Conservation (phyloP, 2,113 vertebrate genomes). For the Xiphorhynchus elegans region DNA sequence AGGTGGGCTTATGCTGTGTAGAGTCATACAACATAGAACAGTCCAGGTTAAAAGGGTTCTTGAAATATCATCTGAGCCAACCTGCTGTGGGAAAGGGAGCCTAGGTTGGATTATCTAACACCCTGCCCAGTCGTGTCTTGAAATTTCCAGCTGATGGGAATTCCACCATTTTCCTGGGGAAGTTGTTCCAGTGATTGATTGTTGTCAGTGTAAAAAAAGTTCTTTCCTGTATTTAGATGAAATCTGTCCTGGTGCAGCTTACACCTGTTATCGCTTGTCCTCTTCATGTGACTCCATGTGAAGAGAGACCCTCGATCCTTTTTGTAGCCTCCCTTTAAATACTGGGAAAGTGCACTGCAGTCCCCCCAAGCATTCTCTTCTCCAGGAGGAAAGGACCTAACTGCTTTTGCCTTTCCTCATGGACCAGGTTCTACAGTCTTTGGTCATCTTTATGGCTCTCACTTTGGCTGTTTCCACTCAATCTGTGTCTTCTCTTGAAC, state of each 20-base stretch:
- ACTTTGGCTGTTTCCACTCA: neutral
- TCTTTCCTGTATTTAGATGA: neutral
- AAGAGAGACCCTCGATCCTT: neutral
- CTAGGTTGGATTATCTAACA: neutral
- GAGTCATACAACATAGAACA: neutral
- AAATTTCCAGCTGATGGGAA: neutral
- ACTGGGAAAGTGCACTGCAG: no score
- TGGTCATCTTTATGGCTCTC: neutral
- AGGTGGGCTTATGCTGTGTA: neutral
- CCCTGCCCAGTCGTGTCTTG: rapidly evolving
- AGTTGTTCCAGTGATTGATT: neutral
- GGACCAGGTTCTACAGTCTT: neutral
- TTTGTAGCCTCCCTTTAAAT: neutral
- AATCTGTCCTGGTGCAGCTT: neutral
- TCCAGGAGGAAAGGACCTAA: neutral
- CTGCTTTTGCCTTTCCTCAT: neutral
- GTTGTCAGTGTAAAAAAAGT: neutral
- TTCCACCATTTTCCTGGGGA: neutral
- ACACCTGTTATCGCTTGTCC: neutral
- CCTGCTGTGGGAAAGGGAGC: neutral
- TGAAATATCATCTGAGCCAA: neutral
- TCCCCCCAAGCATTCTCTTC: no score
- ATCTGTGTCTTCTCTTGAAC: neutral
- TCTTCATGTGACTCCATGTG: neutral
- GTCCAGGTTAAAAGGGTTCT: neutral